Conservation (phyloP, 1,140 invertebrate species). For the Hydropsyche tenuis region DNA sequence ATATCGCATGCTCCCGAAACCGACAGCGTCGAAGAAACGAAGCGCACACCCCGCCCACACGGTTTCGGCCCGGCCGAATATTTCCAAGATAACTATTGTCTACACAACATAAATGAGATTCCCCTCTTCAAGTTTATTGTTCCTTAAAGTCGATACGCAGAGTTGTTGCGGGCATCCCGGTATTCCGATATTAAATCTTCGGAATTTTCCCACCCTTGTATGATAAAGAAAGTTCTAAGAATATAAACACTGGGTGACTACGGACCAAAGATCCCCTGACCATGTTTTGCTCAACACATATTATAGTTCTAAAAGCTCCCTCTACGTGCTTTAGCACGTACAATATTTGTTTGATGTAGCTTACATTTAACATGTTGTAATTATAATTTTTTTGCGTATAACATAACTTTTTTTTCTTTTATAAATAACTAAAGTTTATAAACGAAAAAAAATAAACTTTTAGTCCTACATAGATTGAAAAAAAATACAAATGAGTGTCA, state of each 20-base stretch:
- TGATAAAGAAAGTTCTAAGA: constrained; percentile 47
- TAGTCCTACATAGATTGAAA: too few relatives aligned
- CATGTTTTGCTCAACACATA: not conserved
- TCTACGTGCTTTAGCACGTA: too few relatives aligned
- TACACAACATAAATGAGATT: constrained; percentile 48
- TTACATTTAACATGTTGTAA: too few relatives aligned
- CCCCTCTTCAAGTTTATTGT: constrained; percentile 43
- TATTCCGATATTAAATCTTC: constrained; percentile 48
- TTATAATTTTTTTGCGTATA: too few relatives aligned
- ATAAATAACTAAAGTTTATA: too few relatives aligned
- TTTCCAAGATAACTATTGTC: constrained; percentile 48
- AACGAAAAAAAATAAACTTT: too few relatives aligned
- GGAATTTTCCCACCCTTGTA: constrained; percentile 45
- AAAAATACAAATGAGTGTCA: too few relatives aligned
- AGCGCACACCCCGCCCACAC: constrained; percentile 22
- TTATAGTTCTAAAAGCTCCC: too few relatives aligned
- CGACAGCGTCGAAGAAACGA: constrained; percentile 37
- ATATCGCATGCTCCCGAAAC: constrained; percentile 3
- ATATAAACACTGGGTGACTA: constrained; percentile 13
- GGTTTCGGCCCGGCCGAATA: constrained; percentile 25
- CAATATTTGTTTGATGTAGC: too few relatives aligned
- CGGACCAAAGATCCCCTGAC: not conserved
- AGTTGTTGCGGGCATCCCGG: constrained; percentile 46
- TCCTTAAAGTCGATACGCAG: constrained; percentile 45
- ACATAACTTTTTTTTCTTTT: too few relatives aligned